Conservation (phyloP, 1,140 invertebrate species). For the Pachyrhynchus sulphureomaculatus region DNA sequence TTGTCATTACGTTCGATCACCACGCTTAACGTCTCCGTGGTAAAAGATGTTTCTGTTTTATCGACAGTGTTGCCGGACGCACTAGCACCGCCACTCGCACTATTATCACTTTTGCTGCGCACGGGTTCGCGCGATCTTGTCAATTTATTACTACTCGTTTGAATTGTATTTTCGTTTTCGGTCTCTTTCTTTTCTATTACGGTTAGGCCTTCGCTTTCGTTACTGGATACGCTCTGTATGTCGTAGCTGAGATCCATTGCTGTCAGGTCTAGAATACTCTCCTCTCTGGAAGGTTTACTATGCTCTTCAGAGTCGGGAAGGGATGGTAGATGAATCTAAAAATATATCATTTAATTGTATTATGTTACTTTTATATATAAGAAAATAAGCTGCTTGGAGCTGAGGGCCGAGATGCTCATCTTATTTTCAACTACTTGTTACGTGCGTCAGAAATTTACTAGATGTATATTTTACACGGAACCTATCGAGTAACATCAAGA, state of each 20-base stretch:
- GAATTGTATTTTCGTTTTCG: neutral
- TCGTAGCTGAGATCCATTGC: constrained; percentile 51
- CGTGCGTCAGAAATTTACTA: too few relatives aligned
- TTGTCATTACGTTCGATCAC: constrained; percentile 44
- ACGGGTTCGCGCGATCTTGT: constrained; percentile 46
- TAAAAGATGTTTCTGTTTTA: constrained; percentile 7
- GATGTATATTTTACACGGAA: too few relatives aligned
- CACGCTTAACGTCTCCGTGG: constrained; percentile 42
- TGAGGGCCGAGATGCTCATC: too few relatives aligned
- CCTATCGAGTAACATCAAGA: too few relatives aligned
- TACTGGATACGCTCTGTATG: constrained; percentile 51
- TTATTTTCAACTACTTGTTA: too few relatives aligned
- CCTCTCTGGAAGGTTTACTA: constrained; percentile 38
- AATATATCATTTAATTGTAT: neutral
- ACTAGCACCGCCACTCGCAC: neutral
- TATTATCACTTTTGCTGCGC: constrained; percentile 14
- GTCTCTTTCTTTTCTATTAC: constrained; percentile 31
- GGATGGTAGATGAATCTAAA: constrained; percentile 33
- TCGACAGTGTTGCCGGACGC: neutral
- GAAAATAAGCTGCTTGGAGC: too few relatives aligned
- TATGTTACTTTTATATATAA: too few relatives aligned
- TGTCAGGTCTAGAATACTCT: constrained; percentile 51
- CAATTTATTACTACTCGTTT: constrained; percentile 43
- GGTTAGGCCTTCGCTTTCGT: constrained; percentile 42
- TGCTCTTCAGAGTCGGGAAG: constrained; percentile 45